These are phyloP conservation scores for Cavia porcellus DNA, from an alignment of 2,113 vertebrate genomes.

Conservation along the genomic window DNA sequence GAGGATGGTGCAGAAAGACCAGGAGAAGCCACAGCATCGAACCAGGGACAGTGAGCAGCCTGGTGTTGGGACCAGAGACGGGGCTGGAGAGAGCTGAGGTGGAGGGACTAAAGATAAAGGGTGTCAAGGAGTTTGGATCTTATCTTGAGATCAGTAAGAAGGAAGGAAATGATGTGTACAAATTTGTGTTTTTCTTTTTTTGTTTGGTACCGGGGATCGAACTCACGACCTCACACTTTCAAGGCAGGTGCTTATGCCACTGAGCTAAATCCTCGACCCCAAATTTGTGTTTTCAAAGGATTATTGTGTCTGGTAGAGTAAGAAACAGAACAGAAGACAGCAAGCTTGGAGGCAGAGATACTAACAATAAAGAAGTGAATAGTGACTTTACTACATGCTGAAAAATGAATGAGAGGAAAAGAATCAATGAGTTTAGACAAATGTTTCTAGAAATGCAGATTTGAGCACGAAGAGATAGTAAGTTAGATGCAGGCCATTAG, in stretches of 20 bases:
- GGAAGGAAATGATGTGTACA: background rate
- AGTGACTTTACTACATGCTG: background rate
- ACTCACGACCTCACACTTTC: too few relatives aligned
- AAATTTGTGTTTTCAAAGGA: too few relatives aligned
- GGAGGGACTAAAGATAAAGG: background rate
- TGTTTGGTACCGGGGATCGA: too few relatives aligned
- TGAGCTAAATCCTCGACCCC: too few relatives aligned
- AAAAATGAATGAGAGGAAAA: slow-evolving; percentile 24
- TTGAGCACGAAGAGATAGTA: slow-evolving; percentile 30
- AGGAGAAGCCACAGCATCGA: background rate
- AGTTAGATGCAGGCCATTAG: background rate
- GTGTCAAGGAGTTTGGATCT: background rate
- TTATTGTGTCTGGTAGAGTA: background rate
- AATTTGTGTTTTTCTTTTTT: too few relatives aligned
- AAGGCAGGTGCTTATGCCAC: too few relatives aligned
- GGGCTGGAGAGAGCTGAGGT: background rate
- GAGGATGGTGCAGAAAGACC: background rate
- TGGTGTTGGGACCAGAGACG: background rate
- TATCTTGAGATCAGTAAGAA: slow-evolving; percentile 36
- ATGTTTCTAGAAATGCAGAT: background rate
- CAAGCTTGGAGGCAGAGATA: background rate
- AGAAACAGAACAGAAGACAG: background rate
- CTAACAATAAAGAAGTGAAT: background rate
- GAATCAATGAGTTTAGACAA: background rate
- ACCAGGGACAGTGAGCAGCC: background rate